These are phyloP conservation scores for Zootermopsis nevadensis DNA, from an alignment of 2,888 invertebrate species.

Conservation along the genomic window DNA sequence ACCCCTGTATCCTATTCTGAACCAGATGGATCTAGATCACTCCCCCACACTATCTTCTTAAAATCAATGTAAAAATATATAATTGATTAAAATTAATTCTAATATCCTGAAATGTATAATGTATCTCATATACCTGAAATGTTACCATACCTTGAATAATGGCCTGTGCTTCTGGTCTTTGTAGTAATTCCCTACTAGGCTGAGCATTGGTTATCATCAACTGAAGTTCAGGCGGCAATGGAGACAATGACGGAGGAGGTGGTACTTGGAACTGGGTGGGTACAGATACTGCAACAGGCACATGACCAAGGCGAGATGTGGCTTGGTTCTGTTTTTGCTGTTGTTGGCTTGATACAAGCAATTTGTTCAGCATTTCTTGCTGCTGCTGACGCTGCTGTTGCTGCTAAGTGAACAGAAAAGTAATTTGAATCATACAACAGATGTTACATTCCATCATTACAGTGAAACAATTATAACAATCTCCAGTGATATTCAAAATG, in stretches of 20 bases:
- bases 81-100: too few species aligned
- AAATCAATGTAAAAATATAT: too few species aligned
- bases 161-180: constrained; percentile 81
- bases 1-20: too few species aligned
- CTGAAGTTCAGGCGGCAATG: constrained; percentile 62
- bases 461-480: too few species aligned
- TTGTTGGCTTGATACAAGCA: constrained; percentile 57
- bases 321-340: constrained; percentile 28
- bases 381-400: constrained; percentile 57
- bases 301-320: constrained; percentile 19
- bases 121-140: constrained; percentile 19
- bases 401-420: background rate
- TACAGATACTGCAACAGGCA: constrained; percentile 23
- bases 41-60: too few species aligned
- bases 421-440: too few species aligned
- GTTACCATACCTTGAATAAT: constrained; percentile 74
- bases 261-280: constrained; percentile 32
- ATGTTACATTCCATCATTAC: too few species aligned
- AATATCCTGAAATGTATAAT: too few species aligned
- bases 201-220: constrained; percentile 65
- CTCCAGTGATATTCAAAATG: too few species aligned
- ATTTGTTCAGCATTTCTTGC: constrained; percentile 62
- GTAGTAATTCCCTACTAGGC: constrained; percentile 73
- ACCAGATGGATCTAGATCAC: too few species aligned
- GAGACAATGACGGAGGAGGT: constrained; percentile 57